Percentiles rank a stretch among this genome's conserved stretches.
phyloP scores from a whole-genome alignment of 2,888 invertebrate genomes.

The Folsomia manolachei region DNA sequence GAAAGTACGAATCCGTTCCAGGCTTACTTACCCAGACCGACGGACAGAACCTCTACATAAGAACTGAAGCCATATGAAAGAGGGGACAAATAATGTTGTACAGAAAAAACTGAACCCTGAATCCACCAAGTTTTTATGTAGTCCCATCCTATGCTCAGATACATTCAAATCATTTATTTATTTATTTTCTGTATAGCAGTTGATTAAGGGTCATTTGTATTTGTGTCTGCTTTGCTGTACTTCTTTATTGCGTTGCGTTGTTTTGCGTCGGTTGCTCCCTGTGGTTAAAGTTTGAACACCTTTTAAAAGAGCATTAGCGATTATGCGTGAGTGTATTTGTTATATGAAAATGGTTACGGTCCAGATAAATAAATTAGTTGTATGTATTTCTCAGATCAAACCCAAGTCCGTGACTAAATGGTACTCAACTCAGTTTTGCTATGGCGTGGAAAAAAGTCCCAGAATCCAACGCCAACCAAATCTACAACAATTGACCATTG shows the following conservation, averaged over 20 bases:
- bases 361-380: slow-evolving; percentile 32
- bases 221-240: background rate
- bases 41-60: background rate
- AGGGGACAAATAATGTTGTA: background rate
- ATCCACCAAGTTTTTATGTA: background rate
- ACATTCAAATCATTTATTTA: background rate
- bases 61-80: too few species aligned
- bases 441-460: slow-evolving; percentile 14
- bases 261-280: background rate
- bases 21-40: background rate
- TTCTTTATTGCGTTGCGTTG: background rate
- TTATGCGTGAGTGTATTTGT: slow-evolving; percentile 9
- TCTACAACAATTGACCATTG: slow-evolving; percentile 22
- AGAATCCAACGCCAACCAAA: background rate
- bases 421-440: slow-evolving; percentile 13
- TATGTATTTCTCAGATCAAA: slow-evolving; percentile 15
- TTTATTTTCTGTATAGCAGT: too few species aligned
- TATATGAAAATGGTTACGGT: slow-evolving; percentile 27
- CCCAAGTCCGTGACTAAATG: slow-evolving; percentile 30
- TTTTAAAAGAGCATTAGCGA: slow-evolving; percentile 8
- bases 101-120: background rate
- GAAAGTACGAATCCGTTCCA: too few species aligned
- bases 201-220: slow-evolving; percentile 9
- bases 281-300: background rate
- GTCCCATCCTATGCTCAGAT: background rate